A percentile compares a stretch with the other conserved stretches of the same genome.
Conservation (phyloP, 2,113 vertebrate genomes). For the Ailurus styani region DNA sequence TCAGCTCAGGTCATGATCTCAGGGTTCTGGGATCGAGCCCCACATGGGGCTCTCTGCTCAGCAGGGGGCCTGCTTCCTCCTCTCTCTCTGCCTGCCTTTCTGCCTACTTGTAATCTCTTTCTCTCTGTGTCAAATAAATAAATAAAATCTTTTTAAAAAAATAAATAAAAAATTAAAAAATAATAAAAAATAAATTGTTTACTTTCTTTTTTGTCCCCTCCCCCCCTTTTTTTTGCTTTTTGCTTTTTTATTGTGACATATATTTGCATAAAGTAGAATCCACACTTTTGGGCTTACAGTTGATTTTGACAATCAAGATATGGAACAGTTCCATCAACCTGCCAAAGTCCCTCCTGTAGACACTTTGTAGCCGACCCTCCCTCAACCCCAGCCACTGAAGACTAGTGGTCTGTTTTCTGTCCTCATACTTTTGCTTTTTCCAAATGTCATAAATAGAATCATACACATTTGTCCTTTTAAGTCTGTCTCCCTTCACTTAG, state of each 20-base stretch:
- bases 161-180: too few relatives aligned
- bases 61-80: too few relatives aligned
- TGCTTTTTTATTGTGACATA: background rate
- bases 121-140: too few relatives aligned
- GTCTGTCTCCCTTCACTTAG: background rate
- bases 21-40: too few relatives aligned
- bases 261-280: background rate
- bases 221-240: background rate
- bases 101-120: too few relatives aligned
- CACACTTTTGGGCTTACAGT: background rate
- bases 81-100: too few relatives aligned
- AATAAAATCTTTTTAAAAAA: too few relatives aligned
- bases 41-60: too few relatives aligned
- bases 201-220: background rate
- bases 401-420: background rate
- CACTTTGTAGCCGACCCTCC: background rate
- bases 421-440: background rate
- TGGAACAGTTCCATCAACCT: background rate
- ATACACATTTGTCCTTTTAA: background rate
- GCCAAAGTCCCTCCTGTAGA: background rate
- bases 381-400: background rate
- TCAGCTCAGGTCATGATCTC: too few relatives aligned
- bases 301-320: conserved; percentile 4
- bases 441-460: background rate
- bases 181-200: background rate